phyloP scores from a whole-genome alignment of 2,888 invertebrate genomes.

The Scaeva pyrastri region DNA sequence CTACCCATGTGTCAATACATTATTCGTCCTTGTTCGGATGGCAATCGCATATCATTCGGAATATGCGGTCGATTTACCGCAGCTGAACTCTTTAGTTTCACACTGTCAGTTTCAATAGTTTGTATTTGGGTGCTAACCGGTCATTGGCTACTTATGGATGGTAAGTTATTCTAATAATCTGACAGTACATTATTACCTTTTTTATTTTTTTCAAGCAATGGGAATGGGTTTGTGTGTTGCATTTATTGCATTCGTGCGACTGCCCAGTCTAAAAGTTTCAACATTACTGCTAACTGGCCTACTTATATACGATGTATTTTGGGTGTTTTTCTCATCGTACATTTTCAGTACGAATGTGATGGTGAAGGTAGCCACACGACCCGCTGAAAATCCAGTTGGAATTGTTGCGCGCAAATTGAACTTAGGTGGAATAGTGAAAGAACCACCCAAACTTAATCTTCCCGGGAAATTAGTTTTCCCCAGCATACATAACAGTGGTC shows the following conservation, averaged over 20 bases:
- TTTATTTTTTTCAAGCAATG: slow-evolving; percentile 88
- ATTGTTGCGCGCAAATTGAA: slow-evolving; percentile 96
- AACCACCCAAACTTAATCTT: slow-evolving; percentile 97
- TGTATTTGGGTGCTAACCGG: slow-evolving; percentile 99
- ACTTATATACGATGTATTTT: slow-evolving; percentile 98
- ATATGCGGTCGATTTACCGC: slow-evolving; percentile 97
- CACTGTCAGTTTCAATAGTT: slow-evolving; percentile 95
- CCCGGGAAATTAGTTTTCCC: slow-evolving; percentile 99
- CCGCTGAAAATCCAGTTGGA: slow-evolving; percentile 96
- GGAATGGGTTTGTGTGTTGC: slow-evolving; percentile 99
- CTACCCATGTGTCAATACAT: slow-evolving; percentile 99
- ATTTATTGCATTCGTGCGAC: slow-evolving; percentile 97
- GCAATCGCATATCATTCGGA: slow-evolving; percentile 94
- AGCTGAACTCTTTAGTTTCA: slow-evolving; percentile 96
- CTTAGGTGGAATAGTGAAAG: slow-evolving; percentile 94
- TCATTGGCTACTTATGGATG: slow-evolving; percentile 99
- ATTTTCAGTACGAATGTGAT: slow-evolving; percentile 99
- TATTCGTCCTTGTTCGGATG: slow-evolving; percentile 92
- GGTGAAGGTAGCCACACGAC: slow-evolving; percentile 95
- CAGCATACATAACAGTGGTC: slow-evolving; percentile 97
- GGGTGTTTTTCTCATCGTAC: slow-evolving; percentile 99
- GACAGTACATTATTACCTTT: slow-evolving; percentile 32
- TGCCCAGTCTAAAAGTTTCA: slow-evolving; percentile 98
- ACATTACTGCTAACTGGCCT: slow-evolving; percentile 96
- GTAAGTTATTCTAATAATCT: slow-evolving; percentile 83